Base-by-base conservation (phyloP, 1,140 invertebrate species). In the Drosophila truncata region DNA sequence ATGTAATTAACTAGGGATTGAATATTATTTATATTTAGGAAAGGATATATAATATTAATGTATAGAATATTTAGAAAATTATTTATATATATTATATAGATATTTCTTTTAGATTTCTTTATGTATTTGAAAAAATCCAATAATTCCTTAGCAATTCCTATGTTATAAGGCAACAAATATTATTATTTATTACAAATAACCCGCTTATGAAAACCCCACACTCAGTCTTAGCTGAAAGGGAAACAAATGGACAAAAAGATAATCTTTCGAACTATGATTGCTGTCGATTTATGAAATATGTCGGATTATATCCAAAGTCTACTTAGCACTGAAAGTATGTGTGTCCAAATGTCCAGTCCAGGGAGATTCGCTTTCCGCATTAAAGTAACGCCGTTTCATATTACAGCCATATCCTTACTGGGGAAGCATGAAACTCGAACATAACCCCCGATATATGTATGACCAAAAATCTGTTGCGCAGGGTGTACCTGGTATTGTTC, bases 401-500 rank as follows among this genome's bases (percentile, higher is more conserved):
- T 70, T 42, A 67, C 52, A 55, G 2, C 8, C 52, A 55, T 44
- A 42, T 55, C 65, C 63, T 23, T 9, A 18, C 20, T 29, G 7
- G 10, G 25, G 25, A 47, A 33, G 44, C 65, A 37, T 66, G 61
- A 42, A 41, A 42, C 31, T 20, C 23, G 29, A 27, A 33, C 46
- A 41, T 25, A 44, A 52, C 62, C 62, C 66, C 47, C 42, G 33
- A 66, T n/a, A 65, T 33, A 13, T 25, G 27, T 33, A 13, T 25
- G 27, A 14, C 18, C 9, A 1, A 39, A 63, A 73, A 73, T 73
- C 70, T 73, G 70, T 73, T 72, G 67, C 66, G 33, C 70, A 31
- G 70, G 70, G 67, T 72, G 70, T 73, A 73, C 66, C 54, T 50
- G 55, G 55, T 72, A 73, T 61, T 60, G 66, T 62, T 67, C 49